phyloP scores from a whole-genome alignment of 1,140 invertebrate species.

The Heliconius hewitsoni region DNA sequence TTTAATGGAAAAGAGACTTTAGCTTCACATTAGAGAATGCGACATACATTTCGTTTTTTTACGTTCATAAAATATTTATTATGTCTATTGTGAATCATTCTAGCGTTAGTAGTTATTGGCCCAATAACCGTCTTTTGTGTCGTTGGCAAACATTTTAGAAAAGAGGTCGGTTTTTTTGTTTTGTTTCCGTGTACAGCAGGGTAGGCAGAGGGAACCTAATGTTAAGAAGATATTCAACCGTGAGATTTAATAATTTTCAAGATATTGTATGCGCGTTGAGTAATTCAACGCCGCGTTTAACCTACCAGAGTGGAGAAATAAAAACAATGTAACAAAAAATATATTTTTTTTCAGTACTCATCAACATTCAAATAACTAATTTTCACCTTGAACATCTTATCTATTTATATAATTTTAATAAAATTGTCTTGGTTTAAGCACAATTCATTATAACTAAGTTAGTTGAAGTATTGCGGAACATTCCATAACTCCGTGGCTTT shows the following conservation, averaged over 20 bases:
- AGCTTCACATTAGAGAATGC: slow-evolving; percentile 31
- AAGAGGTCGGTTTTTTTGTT: not conserved
- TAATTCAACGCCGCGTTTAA: too few relatives aligned
- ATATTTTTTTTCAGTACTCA: too few relatives aligned
- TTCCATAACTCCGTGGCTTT: not conserved
- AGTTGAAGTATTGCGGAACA: slow-evolving; percentile 7
- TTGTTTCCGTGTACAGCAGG: not conserved
- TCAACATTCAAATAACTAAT: not conserved
- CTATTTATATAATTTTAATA: not conserved
- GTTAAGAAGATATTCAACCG: too few relatives aligned
- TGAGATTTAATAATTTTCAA: too few relatives aligned
- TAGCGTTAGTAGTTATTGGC: slow-evolving; percentile 57
- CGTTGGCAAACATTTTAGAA: not conserved
- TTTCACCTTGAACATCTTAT: not conserved
- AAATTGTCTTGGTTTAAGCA: not conserved
- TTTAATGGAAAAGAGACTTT: slow-evolving; percentile 32
- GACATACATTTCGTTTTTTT: slow-evolving; percentile 37
- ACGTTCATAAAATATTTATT: slow-evolving; percentile 53
- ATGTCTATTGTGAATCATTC: slow-evolving; percentile 51
- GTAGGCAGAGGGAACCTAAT: too few relatives aligned
- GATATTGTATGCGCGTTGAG: too few relatives aligned
- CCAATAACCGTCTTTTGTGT: slow-evolving; percentile 52
- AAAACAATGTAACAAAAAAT: too few relatives aligned
- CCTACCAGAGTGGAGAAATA: too few relatives aligned
- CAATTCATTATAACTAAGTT: not conserved